A percentile compares a stretch with the other conserved stretches of the same genome.
Evolutionary conservation across 2,113 vertebrate genomes (phyloP).

Genomic region (Trematomus loennbergii): DNA sequence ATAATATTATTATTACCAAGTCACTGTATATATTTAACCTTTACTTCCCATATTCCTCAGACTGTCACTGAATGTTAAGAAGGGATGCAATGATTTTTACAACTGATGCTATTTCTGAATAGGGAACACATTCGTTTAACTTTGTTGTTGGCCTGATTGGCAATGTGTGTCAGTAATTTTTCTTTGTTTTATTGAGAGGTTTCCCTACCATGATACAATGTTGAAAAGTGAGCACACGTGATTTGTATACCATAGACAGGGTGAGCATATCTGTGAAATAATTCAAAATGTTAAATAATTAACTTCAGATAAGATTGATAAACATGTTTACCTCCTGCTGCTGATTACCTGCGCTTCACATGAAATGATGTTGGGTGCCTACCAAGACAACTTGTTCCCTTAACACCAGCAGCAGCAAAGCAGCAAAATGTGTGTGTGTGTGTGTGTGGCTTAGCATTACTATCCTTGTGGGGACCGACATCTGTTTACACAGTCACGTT

Average conservation of each 20-base stretch:
- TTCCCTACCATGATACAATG: no score
- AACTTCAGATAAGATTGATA: slow-evolving; percentile 47
- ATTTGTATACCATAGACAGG: no score
- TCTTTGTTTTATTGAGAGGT: no score
- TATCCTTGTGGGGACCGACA: no score
- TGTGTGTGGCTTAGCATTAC: neutral
- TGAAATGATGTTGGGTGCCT: slow-evolving; percentile 44
- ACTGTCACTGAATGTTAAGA: slow-evolving; percentile 48
- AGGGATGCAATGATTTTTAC: slow-evolving; percentile 14
- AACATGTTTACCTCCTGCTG: slow-evolving; percentile 12
- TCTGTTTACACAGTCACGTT: no score
- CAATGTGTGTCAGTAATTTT: no score
- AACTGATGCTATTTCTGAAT: slow-evolving; percentile 19
- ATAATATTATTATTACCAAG: slow-evolving; percentile 46
- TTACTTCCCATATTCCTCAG: slow-evolving; percentile 51
- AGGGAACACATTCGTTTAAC: neutral
- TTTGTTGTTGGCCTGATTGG: no score
- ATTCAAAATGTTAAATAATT: slow-evolving; percentile 23
- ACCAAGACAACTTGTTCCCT: slow-evolving; percentile 53
- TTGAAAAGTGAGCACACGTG: no score
- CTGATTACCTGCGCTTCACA: slow-evolving; percentile 41
- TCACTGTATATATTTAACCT: slow-evolving; percentile 64
- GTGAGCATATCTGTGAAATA: slow-evolving; percentile 20
- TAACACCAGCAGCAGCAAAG: neutral
- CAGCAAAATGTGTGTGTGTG: neutral